Evolutionary conservation across 2,113 vertebrate genomes (phyloP).

Genomic region (Rhombomys opimus): DNA sequence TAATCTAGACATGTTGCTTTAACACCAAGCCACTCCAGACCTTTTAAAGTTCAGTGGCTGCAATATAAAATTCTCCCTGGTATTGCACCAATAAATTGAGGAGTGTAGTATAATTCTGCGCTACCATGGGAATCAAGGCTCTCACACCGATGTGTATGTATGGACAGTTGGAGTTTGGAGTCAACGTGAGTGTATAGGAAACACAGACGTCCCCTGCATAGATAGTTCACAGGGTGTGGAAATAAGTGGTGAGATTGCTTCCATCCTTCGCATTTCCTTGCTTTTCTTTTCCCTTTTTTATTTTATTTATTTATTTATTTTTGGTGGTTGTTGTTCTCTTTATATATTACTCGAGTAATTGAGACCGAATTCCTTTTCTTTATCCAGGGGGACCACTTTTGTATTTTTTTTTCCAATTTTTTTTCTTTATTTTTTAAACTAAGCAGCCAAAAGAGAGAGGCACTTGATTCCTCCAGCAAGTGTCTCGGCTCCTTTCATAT

Average conservation of each 20-base stretch:
- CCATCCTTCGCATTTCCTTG: background rate
- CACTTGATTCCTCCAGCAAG: slow-evolving; percentile 86
- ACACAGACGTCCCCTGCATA: background rate
- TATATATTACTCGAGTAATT: slow-evolving; percentile 32
- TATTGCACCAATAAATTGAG: slow-evolving; percentile 88
- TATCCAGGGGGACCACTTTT: slow-evolving; percentile 69
- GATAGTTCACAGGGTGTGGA: background rate
- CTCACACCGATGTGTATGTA: background rate
- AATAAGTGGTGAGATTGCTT: background rate
- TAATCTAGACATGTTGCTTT: slow-evolving; percentile 90
- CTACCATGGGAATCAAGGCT: slow-evolving; percentile 60
- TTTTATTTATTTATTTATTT: background rate
- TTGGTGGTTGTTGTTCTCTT: slow-evolving; percentile 39
- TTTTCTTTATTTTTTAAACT: slow-evolving; percentile 77
- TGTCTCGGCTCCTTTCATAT: slow-evolving; percentile 86
- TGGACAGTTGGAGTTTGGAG: background rate
- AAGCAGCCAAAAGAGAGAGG: slow-evolving; percentile 85
- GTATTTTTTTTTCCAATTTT: slow-evolving; percentile 78
- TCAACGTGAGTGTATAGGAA: background rate
- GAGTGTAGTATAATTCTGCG: slow-evolving; percentile 79
- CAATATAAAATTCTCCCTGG: slow-evolving; percentile 86
- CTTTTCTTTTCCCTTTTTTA: background rate
- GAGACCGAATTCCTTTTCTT: slow-evolving; percentile 50
- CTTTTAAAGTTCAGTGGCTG: slow-evolving; percentile 88
- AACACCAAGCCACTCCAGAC: slow-evolving; percentile 89